Evolutionary conservation across 2,113 vertebrate species (phyloP), one percentile per base, ranked within the genome.

Genomic region (Girardinichthys multiradiatus): DNA sequence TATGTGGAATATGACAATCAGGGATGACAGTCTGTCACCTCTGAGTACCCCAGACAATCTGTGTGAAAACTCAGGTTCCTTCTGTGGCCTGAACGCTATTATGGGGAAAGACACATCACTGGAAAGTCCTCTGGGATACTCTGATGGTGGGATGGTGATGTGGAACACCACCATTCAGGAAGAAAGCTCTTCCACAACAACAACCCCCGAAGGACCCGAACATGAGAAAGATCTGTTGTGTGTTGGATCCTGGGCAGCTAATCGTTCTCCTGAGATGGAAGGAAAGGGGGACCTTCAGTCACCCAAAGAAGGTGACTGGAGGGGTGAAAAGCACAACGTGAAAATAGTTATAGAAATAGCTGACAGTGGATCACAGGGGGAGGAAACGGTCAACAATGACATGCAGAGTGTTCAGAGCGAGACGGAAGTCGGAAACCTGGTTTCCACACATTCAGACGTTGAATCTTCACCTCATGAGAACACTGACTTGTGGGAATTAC

Each of bases 91-190:
- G 29, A 79, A 80, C 42, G 28, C 37, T 17, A 86, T 26, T 48
- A 12, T 74, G 70, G 64, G 33, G n/a, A 62, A 66, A 12, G 72
- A 77, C 1, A 24, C 35, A 29, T 91, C 87, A 6, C 24, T 91
- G 11, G 92, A 90, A 80, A 92, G 90, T 82, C 89, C 90, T 3
- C 13, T 31, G 24, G 88, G 84, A 71, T 82, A 68, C 12, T 45
- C 74, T 42, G 77, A 87, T 27, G 79, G 81, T 58, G 88, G 89
- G 30, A 93, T 94, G 92, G 90, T 80, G 73, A 84, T 94, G 76
- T 96, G 94, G 93, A 95, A 94, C 89, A 92, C 92, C 74, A 94
- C 94, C 64, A 91, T 95, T 84, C 93, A 92, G 82, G 91, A 95
- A 70, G 94, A 92, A 69, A 91, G 89, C 64, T 92, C 90, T 6